These are phyloP conservation scores for Cairina moschata DNA, from an alignment of 2,113 vertebrate genomes.

Conservation along the genomic window DNA sequence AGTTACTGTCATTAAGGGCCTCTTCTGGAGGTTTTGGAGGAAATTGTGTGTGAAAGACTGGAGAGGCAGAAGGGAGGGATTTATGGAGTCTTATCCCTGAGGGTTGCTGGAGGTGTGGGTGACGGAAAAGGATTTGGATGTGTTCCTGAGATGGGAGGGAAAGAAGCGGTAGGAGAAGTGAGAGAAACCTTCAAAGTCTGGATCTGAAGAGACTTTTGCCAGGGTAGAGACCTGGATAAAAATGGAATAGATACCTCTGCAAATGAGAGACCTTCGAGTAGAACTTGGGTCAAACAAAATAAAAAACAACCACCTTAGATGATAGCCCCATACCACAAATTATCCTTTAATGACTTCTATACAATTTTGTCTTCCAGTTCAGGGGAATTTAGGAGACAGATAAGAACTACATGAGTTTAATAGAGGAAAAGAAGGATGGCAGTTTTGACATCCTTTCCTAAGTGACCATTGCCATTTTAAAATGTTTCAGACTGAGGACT, in stretches of 20 bases:
- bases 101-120: neutral
- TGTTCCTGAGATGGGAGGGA: neutral
- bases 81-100: neutral
- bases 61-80: neutral
- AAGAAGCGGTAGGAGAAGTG: neutral
- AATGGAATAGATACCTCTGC: neutral
- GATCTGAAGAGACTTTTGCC: neutral
- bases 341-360: neutral
- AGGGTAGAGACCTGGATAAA: neutral
- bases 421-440: neutral
- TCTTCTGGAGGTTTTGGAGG: neutral
- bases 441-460: neutral
- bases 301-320: neutral
- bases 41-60: accelerated
- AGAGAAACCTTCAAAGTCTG: neutral
- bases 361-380: neutral
- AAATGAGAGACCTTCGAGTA: neutral
- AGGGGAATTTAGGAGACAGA: neutral
- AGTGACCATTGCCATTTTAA: neutral
- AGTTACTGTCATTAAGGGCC: neutral
- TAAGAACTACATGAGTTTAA: neutral
- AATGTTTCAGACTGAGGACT: neutral
- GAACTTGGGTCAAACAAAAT: neutral
- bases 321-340: neutral
- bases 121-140: neutral